Evolutionary conservation across 2,888 invertebrate genomes (phyloP), one percentile per base, ranked within the genome.

Genomic region (Cabera pusaria): DNA sequence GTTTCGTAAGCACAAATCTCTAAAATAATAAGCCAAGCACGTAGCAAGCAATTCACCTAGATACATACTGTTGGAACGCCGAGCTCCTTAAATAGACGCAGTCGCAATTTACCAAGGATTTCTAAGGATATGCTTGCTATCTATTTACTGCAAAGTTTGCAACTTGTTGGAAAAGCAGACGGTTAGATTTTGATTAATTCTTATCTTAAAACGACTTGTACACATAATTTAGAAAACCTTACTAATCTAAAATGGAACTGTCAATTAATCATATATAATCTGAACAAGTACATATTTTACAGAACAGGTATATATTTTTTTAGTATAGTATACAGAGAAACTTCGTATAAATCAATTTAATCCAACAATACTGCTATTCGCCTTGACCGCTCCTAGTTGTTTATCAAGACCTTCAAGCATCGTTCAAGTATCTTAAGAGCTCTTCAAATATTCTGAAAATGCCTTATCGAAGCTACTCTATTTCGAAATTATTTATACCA

Each of bases 321-420:
- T n/a, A n/a, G n/a, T n/a, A n/a, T n/a, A n/a, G n/a, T n/a, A n/a
- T n/a, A n/a, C n/a, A n/a, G n/a, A n/a, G n/a, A 21, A 25, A 31
- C 16, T 12, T 32, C 12, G 9, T 21, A 14, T 5, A 12, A 34
- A 27, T 17, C 27, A 44, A 40, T 51, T 42, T 40, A 36, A 28
- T 40, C 21, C 37, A 35, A 48, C 28, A 27, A 27, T 19, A 21
- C 22, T 14, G 21, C 35, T 17, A 11, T 22, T 42, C 31, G 35
- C 59, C 56, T 65, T 65, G 59, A 67, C 66, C 64, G 53, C 59
- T 61, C 66, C 61, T 35, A 44, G 31, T 31, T 49, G 44, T 58
- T 64, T 64, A 64, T 56, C 48, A 45, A 61, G 44, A 49, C 56
- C 53, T 49, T 53, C 47, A 38, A 26, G 14, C 26, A 24, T 26